Evolutionary conservation across 2,113 vertebrate genomes (phyloP).

Genomic region (Condylura cristata): DNA sequence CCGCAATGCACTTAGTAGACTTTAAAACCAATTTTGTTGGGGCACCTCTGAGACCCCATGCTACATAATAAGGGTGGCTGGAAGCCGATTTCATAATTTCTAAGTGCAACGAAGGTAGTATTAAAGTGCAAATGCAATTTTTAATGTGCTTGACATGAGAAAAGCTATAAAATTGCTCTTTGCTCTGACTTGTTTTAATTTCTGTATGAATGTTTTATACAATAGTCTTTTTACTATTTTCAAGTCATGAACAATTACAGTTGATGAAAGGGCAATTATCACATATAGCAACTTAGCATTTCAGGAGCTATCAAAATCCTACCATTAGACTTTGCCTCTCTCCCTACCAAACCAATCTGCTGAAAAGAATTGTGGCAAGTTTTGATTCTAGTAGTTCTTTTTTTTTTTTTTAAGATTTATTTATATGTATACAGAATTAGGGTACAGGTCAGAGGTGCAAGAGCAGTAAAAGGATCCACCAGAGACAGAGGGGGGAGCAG

Average conservation of each 20-base stretch:
- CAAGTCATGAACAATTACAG: constrained; percentile 71
- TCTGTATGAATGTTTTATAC: constrained; percentile 78
- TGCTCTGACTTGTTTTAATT: constrained; percentile 76
- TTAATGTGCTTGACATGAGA: constrained; percentile 68
- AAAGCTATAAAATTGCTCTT: constrained; percentile 71
- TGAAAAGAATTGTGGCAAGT: neutral
- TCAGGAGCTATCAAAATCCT: constrained; percentile 55
- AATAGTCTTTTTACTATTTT: constrained; percentile 76
- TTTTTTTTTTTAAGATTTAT: too few species aligned
- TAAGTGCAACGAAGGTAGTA: constrained; percentile 73
- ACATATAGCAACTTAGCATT: constrained; percentile 68
- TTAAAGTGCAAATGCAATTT: constrained; percentile 71
- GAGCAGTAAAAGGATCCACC: too few species aligned
- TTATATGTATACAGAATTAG: too few species aligned
- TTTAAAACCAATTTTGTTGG: constrained; percentile 67
- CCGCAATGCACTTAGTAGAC: constrained; percentile 62
- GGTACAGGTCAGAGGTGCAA: too few species aligned
- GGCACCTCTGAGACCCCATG: constrained; percentile 62
- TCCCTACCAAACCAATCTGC: neutral
- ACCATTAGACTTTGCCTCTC: constrained; percentile 21
- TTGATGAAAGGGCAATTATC: constrained; percentile 75
- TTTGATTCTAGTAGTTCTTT: constrained; percentile 34
- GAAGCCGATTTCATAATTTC: constrained; percentile 75
- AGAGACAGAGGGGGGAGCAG: too few species aligned
- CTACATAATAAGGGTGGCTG: constrained; percentile 50